These are phyloP conservation scores for Drosophila sordidula DNA, from an alignment of 2,888 invertebrate genomes.

Conservation along the genomic window DNA sequence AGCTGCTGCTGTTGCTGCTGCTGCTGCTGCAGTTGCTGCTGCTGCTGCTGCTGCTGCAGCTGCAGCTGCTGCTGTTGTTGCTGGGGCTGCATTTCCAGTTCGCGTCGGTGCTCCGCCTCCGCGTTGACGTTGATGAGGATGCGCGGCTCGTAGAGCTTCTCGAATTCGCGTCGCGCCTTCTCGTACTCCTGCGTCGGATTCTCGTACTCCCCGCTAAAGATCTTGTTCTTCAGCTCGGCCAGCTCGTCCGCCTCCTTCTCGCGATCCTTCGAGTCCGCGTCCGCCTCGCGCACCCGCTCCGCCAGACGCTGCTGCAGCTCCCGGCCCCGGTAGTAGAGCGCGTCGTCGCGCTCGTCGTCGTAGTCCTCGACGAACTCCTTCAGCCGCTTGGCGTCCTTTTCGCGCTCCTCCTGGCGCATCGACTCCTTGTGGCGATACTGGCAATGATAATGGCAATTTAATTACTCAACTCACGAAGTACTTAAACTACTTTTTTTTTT, in stretches of 20 bases:
- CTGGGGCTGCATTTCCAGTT: slow-evolving; percentile 85
- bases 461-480: not conserved
- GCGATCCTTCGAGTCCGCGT: slow-evolving; percentile 95
- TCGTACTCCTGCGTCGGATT: slow-evolving; percentile 89
- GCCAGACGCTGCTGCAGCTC: slow-evolving; percentile 95
- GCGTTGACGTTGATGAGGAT: slow-evolving; percentile 90
- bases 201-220: slow-evolving; percentile 89
- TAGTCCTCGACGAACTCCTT: slow-evolving; percentile 99
- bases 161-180: slow-evolving; percentile 90
- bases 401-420: slow-evolving; percentile 93
- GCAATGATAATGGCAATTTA: not conserved
- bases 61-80: slow-evolving; percentile 9
- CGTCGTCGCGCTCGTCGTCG: slow-evolving; percentile 98
- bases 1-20: slow-evolving; percentile 31
- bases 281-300: slow-evolving; percentile 97
- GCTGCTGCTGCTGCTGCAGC: slow-evolving; percentile 3
- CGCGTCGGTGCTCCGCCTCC: slow-evolving; percentile 87
- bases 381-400: slow-evolving; percentile 95
- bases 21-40: slow-evolving; percentile 5
- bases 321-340: slow-evolving; percentile 95
- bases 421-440: slow-evolving; percentile 92
- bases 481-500: too few species aligned
- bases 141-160: slow-evolving; percentile 93
- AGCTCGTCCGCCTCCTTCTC: slow-evolving; percentile 95
- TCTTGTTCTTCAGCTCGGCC: slow-evolving; percentile 91